Evolutionary conservation across 2,113 vertebrate species (phyloP).

Genomic region (Hippocampus barbouri): DNA sequence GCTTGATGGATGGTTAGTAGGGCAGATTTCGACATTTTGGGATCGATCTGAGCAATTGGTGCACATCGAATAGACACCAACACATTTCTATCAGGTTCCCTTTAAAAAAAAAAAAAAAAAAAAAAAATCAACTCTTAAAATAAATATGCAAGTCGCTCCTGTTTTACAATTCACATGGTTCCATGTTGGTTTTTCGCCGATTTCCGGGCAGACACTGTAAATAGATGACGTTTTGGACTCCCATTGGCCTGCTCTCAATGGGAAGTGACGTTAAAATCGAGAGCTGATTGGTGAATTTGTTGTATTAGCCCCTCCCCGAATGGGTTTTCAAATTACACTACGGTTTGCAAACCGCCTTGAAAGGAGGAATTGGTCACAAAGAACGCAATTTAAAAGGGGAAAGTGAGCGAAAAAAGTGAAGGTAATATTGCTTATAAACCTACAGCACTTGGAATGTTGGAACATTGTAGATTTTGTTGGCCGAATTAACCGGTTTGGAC

Average conservation of each 20-base stretch:
- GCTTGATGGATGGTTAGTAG: conserved; percentile 54
- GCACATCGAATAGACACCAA: not conserved
- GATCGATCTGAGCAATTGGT: not conserved
- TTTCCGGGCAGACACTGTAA: conserved; percentile 47
- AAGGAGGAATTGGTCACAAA: not conserved
- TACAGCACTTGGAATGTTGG: too few relatives aligned
- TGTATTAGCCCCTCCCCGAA: not conserved
- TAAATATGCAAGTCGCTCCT: not conserved
- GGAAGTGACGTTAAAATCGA: not conserved
- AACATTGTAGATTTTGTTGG: too few relatives aligned
- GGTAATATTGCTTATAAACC: conserved; percentile 15
- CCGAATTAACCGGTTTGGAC: too few relatives aligned
- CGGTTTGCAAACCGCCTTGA: not conserved
- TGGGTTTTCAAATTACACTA: conserved; percentile 66
- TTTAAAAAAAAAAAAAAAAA: not conserved
- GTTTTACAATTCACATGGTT: not conserved
- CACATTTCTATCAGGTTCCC: not conserved
- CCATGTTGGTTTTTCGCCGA: conserved; percentile 14
- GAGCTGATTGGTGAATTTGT: conserved; percentile 48
- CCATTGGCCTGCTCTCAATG: conserved; percentile 15
- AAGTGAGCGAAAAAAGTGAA: not conserved
- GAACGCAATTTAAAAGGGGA: not conserved
- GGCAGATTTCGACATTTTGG: conserved; percentile 53
- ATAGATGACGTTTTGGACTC: conserved; percentile 1
- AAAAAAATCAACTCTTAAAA: too few relatives aligned